Evolutionary conservation across 2,113 vertebrate species (phyloP).

Genomic region (Anolis sagrei): DNA sequence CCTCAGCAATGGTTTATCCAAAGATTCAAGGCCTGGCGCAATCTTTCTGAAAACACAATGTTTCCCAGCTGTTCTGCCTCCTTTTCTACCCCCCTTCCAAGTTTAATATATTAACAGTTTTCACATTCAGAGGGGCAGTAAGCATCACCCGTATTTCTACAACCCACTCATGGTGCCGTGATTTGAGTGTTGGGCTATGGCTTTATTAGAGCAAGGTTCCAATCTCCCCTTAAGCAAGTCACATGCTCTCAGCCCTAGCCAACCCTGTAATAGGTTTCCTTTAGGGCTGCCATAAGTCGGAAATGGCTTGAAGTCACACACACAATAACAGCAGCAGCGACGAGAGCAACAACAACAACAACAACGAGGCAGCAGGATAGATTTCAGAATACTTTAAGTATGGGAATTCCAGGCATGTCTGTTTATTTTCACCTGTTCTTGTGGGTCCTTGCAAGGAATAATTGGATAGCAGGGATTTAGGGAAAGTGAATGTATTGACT

Average conservation of each 20-base stretch:
- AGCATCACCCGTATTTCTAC: conserved; percentile 47
- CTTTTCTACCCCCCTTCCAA: conserved; percentile 36
- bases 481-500: not conserved
- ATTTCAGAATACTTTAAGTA: not conserved
- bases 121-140: conserved; percentile 44
- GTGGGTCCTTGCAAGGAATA: not conserved
- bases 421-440: not conserved
- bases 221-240: too few relatives aligned
- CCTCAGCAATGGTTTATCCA: conserved; percentile 68
- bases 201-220: too few relatives aligned
- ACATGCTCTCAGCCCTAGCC: too few relatives aligned
- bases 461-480: not conserved
- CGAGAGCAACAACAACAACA: too few relatives aligned
- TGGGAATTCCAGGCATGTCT: not conserved
- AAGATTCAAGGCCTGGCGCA: conserved; percentile 64
- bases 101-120: conserved; percentile 65
- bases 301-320: too few relatives aligned
- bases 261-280: too few relatives aligned
- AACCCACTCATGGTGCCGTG: conserved; percentile 8
- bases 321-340: too few relatives aligned
- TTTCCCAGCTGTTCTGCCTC: conserved; percentile 55
- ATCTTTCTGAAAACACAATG: conserved; percentile 66
- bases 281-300: too few relatives aligned
- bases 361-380: conserved; percentile 57
- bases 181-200: too few relatives aligned